Evolutionary conservation across 2,888 invertebrate genomes (phyloP), one percentile per base, ranked within the genome.

Genomic region (Diarsia brunnea): DNA sequence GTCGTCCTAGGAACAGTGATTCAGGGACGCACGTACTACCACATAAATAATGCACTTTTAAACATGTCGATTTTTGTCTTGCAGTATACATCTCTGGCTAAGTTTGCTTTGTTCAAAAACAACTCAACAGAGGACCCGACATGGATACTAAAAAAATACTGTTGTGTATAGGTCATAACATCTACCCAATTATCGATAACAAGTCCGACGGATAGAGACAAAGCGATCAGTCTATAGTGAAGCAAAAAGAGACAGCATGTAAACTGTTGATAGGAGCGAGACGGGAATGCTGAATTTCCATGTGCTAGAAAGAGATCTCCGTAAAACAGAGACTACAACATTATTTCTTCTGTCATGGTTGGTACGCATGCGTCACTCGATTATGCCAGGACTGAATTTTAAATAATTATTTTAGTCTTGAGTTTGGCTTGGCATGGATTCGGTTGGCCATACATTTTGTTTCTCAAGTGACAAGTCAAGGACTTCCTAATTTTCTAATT

Each of bases 321-420:
- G 90, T 89, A 93, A 92, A 92, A 93, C 93, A 94, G 91, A 90
- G 85, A 84, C 84, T 88, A 89, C 92, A 92, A 91, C 90, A 91
- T 89, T 87, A 90, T 89, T 91, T 92, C 92, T 91, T 90, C 87
- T 87, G 88, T 91, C 88, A 91, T 88, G 93, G 93, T 95, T 94
- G 94, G 94, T 93, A 94, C 96, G 96, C 96, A 96, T 96, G 96
- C 96, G 96, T 95, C 94, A 96, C 92, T 92, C 89, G 80, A 84
- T 83, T 84, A 83, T 72, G 43, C 58, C 95, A 95, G 96, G 91
- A 90, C 69, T 84, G 92, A 83, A 93, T 82, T 93, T 69, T 73
- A 79, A 80, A 51, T 64, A 31, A 47, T 27, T 58, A 27, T 58
- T 64, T 80, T 55, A 79, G n/a, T 55, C 27, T 43, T 43, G n/a